Conservation (phyloP, 2,797 vertebrate genomes). For the Lacerta viridis region DNA sequence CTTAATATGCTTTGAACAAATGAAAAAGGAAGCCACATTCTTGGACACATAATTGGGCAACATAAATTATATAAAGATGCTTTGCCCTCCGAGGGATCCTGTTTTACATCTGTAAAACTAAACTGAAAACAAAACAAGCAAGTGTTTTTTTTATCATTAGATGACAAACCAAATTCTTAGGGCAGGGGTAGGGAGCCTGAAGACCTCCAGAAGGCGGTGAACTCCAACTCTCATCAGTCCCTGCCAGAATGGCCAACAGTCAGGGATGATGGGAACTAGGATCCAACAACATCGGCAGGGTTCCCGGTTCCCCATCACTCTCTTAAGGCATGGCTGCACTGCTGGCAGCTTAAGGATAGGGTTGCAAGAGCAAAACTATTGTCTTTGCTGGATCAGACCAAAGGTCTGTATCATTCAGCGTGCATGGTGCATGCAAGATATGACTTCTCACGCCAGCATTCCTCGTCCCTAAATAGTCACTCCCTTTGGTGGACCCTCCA, state of each 20-base stretch:
- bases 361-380: background rate
- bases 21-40: constrained; percentile 47
- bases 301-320: background rate
- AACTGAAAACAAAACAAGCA: background rate
- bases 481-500: background rate
- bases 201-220: background rate
- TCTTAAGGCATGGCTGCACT: background rate
- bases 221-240: background rate
- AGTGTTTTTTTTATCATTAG: constrained; percentile 19
- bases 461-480: background rate
- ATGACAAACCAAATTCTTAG: constrained; percentile 9
- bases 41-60: constrained; percentile 37
- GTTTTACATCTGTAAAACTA: background rate
- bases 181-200: background rate
- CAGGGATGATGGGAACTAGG: background rate
- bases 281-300: background rate
- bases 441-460: background rate
- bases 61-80: constrained; percentile 26
- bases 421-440: background rate
- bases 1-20: constrained; percentile 20
- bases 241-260: too few species aligned
- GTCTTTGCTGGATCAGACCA: background rate
- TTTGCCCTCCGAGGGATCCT: constrained; percentile 37
- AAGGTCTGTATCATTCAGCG: background rate
- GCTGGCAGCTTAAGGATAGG: background rate